These are phyloP conservation scores for Scleropages formosus DNA, from an alignment of 2,797 vertebrate genomes.

Conservation along the genomic window DNA sequence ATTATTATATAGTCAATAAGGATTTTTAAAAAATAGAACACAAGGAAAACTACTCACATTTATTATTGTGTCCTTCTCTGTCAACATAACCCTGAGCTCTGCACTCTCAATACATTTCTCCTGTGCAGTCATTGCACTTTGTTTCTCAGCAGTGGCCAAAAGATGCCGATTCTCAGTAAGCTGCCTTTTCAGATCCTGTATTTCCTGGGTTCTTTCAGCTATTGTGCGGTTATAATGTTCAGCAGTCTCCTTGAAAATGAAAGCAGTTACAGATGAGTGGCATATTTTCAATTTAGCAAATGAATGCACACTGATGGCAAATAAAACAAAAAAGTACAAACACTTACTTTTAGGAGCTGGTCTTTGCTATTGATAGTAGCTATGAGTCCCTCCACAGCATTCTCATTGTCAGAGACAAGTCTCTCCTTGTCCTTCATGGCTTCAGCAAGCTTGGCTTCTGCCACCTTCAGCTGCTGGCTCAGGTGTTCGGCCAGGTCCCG, in stretches of 20 bases:
- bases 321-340: not conserved
- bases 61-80: slow-evolving; percentile 72
- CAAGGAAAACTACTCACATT: slow-evolving; percentile 56
- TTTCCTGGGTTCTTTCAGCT: slow-evolving; percentile 63
- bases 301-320: not conserved
- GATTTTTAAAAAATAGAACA: not conserved
- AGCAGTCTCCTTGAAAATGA: slow-evolving; percentile 61
- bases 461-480: slow-evolving; percentile 73
- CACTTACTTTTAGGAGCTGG: slow-evolving; percentile 68
- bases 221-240: slow-evolving; percentile 68
- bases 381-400: slow-evolving; percentile 68
- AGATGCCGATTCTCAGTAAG: slow-evolving; percentile 63
- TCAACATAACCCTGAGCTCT: slow-evolving; percentile 60
- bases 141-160: slow-evolving; percentile 58
- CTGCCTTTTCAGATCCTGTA: slow-evolving; percentile 69
- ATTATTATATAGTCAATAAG: too few relatives aligned
- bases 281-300: not conserved
- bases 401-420: slow-evolving; percentile 70
- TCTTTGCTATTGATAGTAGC: slow-evolving; percentile 75
- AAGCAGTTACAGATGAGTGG: not conserved
- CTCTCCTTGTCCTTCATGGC: slow-evolving; percentile 70
- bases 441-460: slow-evolving; percentile 70
- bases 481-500: slow-evolving; percentile 69
- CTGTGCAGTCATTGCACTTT: slow-evolving; percentile 54
- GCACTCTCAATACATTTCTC: slow-evolving; percentile 61